A percentile compares a stretch with the other conserved stretches of the same genome.
Evolutionary conservation across 2,888 invertebrate genomes (phyloP).

Genomic region (Neoascia interrupta): DNA sequence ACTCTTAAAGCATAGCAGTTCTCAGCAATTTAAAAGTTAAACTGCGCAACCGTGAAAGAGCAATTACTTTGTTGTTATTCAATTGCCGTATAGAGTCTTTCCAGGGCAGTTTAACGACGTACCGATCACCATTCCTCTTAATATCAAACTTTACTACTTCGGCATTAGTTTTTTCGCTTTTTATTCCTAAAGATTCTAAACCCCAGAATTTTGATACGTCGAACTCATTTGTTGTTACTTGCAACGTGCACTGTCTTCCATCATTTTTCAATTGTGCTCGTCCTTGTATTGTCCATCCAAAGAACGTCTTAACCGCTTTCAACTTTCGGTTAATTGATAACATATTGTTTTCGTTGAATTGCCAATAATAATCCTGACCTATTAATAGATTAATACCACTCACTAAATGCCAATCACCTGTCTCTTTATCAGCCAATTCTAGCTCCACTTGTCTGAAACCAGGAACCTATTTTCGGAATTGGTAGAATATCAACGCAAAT

Average conservation of each 20-base stretch:
- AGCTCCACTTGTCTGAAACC: not conserved
- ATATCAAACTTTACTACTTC: too few species aligned
- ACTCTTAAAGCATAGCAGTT: conserved; percentile 23
- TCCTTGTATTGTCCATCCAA: conserved; percentile 30
- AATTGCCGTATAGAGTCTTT: not conserved
- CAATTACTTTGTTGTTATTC: conserved; percentile 7
- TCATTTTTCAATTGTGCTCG: too few species aligned
- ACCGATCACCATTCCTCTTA: conserved; percentile 14
- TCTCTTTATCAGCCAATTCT: not conserved
- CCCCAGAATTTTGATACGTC: not conserved
- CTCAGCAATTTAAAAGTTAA: not conserved
- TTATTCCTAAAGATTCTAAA: not conserved
- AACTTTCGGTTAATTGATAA: conserved; percentile 6
- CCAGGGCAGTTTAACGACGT: conserved; percentile 1
- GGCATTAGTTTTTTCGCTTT: not conserved
- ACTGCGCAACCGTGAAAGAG: not conserved
- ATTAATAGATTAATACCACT: not conserved
- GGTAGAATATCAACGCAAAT: conserved; percentile 50
- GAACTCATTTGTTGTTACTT: too few species aligned
- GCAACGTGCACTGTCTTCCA: too few species aligned
- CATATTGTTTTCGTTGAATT: conserved; percentile 47
- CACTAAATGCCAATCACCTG: not conserved
- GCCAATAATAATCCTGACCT: conserved; percentile 53
- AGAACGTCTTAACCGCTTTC: not conserved
- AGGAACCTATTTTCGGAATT: conserved; percentile 14